Base-by-base conservation (phyloP, 2,797 vertebrate species). In the Lithobates sylvaticus region DNA sequence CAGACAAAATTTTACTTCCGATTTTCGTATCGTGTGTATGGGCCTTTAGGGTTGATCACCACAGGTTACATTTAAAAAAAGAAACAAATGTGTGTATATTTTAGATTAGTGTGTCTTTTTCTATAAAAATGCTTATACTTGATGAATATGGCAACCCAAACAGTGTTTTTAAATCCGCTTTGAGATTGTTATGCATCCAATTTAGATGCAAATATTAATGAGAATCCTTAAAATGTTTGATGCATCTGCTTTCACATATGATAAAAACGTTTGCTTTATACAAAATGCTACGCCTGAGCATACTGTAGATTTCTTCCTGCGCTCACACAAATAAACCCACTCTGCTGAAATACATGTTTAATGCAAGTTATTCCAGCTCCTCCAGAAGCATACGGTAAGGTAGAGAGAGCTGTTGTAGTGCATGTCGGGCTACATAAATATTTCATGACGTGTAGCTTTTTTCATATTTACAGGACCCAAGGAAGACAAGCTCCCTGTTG, bases 381-480 rank as follows among this genome's bases (percentile, higher is more conserved):
- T 81, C 18, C 39, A 80, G 61, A 29, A 74, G 21, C 39, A 85
- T 8, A 80, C 29, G 61, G n/a, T 18, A 26, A 75, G 42, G 50
- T 18, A 54, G 50, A 79, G n/a, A 50, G 42, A 42, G 18, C 42
- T 70, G 61, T 23, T 58, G 32, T 34, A 75, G 61, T 54, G 78
- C 70, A 85, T 76, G 36, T 47, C 69, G 84, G 79, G 54, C 61
- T 70, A 75, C 68, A 86, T 86, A 50, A 86, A 82, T 86, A 76
- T 82, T 82, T 82, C 32, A 82, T 86, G 61, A 86, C 76, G 21
- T 76, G 70, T 39, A 36, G 64, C 77, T 67, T 85, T 65, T 85
- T 85, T 81, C 42, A 75, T 85, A 70, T 80, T 80, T 85, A 81
- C 54, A 69, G 29, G 84, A 85, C 79, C 85, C 79, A 77, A 71